Base-by-base conservation (phyloP, 2,113 vertebrate species). In the Lates calcarifer region DNA sequence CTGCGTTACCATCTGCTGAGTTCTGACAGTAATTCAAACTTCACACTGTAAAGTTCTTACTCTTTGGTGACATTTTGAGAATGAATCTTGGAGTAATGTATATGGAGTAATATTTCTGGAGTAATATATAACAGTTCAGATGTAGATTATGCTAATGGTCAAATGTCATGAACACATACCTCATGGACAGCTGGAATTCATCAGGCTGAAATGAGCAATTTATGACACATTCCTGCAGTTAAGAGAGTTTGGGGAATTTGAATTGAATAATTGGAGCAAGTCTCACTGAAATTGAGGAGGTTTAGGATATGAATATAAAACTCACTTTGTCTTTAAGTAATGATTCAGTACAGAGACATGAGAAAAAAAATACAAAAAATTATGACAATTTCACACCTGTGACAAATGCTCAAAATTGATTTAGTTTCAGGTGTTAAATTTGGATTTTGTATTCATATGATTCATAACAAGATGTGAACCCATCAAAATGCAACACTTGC, bases 1-100 rank as follows among this genome's bases (percentile, higher is more conserved):
- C 14, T 5, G 20, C 17, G 33, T 66, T 65, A 73, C 61, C 63
- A 10, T 39, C 33, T 14, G 55, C 12, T 72, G 35, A 20, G n/a
- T 53, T 49, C 29, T 68, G 66, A 68, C 70, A 45, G 69, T 18
- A 73, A 31, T 33, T 45, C 35, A 33, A 6, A 17, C 53, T 56
- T 24, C 9, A 20, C 14, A 2, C 70, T 74, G n/a, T 53, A 33
- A 61, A 61, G 0, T 17, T 55, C 10, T 64, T 35, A 28, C 31
- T 51, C 35, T 14, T 41, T 12, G 29, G 37, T 22, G 55, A 68
- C 28, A 64, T 47, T 72, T 63, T 63, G 47, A 63, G 69, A 64
- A 56, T 56, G 17, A 64, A 55, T 53, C 24, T 5, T 51, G 43
- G 3, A 62, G n/a, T n/a, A n/a, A n/a, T n/a, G n/a, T n/a, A n/a